Evolutionary conservation across 2,113 vertebrate genomes (phyloP).

Genomic region (Tachysurus vachellii): DNA sequence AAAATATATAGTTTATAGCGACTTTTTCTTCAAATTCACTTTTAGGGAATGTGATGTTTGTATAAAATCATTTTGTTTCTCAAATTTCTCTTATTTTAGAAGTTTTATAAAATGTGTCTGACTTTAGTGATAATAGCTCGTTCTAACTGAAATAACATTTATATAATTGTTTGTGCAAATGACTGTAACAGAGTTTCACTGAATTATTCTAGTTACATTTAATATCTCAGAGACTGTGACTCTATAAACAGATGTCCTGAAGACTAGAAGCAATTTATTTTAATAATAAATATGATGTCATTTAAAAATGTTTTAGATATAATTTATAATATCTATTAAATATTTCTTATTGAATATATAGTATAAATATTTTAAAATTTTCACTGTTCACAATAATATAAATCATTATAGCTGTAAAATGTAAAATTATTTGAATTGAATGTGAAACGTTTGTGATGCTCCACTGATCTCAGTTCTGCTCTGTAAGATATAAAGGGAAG

Average conservation of each 20-base stretch:
- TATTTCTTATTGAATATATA: no score
- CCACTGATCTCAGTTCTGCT: slow-evolving; percentile 1
- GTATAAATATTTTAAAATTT: no score
- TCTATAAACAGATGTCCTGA: neutral
- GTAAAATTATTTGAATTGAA: neutral
- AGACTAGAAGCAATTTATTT: neutral
- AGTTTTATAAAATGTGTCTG: neutral
- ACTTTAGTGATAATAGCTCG: neutral
- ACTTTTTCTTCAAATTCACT: no score
- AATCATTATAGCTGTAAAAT: neutral
- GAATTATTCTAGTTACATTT: neutral
- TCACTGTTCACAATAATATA: neutral
- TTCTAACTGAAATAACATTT: neutral
- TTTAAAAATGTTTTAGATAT: no score
- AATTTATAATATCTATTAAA: no score
- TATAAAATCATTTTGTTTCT: neutral
- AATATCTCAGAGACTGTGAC: neutral
- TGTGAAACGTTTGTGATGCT: slow-evolving; percentile 3
- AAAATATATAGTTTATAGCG: no score
- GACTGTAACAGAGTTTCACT: neutral
- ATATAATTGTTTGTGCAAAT: neutral
- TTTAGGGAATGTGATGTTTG: neutral
- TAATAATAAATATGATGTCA: no score
- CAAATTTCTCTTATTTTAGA: no score
- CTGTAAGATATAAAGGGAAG: neutral